Evolutionary conservation across 1,140 invertebrate species (phyloP).

Genomic region (Brachionus manjavacas): DNA sequence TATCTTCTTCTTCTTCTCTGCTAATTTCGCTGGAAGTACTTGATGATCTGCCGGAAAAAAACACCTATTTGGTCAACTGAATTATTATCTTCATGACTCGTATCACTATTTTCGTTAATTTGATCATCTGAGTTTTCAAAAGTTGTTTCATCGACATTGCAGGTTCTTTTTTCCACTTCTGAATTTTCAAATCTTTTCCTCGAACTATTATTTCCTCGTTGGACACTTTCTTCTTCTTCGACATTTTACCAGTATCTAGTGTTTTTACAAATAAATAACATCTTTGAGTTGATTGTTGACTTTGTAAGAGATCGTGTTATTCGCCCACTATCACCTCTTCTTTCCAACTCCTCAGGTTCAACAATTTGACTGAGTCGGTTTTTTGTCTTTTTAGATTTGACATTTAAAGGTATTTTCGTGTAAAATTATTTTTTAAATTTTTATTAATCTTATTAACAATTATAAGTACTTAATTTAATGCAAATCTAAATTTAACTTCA

Average conservation of each 20-base stretch:
- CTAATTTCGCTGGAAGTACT: not conserved
- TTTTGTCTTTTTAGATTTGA: not conserved
- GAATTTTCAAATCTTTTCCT: not conserved
- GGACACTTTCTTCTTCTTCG: not conserved
- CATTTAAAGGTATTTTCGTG: not conserved
- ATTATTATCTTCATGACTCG: not conserved
- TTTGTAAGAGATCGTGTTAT: not conserved
- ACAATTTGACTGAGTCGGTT: not conserved
- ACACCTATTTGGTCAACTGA: not conserved
- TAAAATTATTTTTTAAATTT: not conserved
- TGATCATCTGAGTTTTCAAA: not conserved
- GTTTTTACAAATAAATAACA: not conserved
- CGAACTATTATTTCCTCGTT: not conserved
- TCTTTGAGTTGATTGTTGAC: not conserved
- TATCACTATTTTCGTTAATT: not conserved
- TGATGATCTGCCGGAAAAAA: not conserved
- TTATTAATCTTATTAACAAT: not conserved
- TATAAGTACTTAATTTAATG: not conserved
- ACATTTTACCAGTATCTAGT: not conserved
- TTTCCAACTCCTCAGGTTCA: not conserved
- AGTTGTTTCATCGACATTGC: not conserved
- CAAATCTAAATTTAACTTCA: not conserved
- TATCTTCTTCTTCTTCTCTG: not conserved
- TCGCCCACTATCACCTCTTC: not conserved
- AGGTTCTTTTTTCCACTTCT: not conserved